These are phyloP conservation scores for Hirtodrosophila duncani DNA, from an alignment of 2,888 invertebrate species.

Conservation along the genomic window DNA sequence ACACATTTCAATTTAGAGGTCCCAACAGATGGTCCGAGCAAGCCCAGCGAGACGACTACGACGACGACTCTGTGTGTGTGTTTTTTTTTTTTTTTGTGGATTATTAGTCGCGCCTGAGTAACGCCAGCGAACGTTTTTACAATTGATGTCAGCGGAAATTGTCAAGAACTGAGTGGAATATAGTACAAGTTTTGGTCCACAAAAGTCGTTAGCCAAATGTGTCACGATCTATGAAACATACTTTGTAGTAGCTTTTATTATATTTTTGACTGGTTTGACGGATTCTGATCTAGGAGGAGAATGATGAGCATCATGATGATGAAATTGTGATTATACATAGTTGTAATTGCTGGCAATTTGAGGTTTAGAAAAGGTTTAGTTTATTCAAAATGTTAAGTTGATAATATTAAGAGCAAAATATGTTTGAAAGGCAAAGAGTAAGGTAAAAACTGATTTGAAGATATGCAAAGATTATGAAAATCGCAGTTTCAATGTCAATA, in stretches of 20 bases:
- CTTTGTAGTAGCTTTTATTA: conserved; percentile 9
- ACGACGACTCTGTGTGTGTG: conserved; percentile 14
- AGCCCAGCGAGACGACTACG: conserved; percentile 12
- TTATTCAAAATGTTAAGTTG: too few species aligned
- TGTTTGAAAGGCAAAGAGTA: too few species aligned
- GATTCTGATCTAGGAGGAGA: neutral
- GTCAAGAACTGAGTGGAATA: conserved; percentile 19
- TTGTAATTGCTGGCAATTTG: too few species aligned
- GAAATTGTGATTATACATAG: neutral
- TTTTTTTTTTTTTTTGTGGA: too few species aligned
- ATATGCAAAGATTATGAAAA: too few species aligned
- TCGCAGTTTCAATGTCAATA: too few species aligned
- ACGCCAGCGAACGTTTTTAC: conserved; percentile 22
- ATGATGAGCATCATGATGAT: conserved; percentile 3
- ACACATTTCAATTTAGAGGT: conserved; percentile 44
- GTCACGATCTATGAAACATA: conserved; percentile 22
- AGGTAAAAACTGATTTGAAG: too few species aligned
- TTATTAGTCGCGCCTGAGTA: conserved; percentile 40
- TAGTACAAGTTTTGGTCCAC: too few species aligned
- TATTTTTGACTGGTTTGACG: neutral
- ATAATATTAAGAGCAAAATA: too few species aligned
- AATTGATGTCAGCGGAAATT: conserved; percentile 65
- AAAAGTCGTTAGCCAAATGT: conserved; percentile 22
- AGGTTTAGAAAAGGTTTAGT: too few species aligned
- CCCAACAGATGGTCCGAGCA: conserved; percentile 47